phyloP scores from a whole-genome alignment of 2,888 invertebrate species.

The Nesidiocoris tenuis region DNA sequence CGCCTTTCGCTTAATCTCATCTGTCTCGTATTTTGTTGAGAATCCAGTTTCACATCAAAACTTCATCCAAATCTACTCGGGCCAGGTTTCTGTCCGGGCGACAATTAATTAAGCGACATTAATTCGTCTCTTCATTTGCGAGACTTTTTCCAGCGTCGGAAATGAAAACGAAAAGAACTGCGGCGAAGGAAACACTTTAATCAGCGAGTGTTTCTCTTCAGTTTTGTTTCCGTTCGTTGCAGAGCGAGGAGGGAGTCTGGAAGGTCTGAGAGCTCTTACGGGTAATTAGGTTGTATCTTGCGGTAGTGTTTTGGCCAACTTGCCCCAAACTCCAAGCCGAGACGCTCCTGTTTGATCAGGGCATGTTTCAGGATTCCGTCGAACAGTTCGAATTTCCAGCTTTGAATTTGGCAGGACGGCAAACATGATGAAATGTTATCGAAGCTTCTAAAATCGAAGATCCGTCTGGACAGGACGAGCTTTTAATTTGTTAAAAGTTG shows the following conservation, averaged over 20 bases:
- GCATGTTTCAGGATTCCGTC: too few species aligned
- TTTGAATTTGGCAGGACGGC: too few species aligned
- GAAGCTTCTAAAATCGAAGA: too few species aligned
- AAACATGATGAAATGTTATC: too few species aligned
- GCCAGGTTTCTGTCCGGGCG: not conserved
- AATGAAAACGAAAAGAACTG: not conserved
- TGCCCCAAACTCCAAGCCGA: too few species aligned
- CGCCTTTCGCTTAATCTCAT: not conserved
- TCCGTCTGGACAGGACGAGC: too few species aligned
- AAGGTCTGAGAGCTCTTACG: not conserved
- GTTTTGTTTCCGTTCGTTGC: too few species aligned
- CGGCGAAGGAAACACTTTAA: not conserved
- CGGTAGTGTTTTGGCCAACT: not conserved
- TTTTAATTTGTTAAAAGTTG: too few species aligned
- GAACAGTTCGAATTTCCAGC: too few species aligned
- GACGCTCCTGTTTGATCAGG: not conserved
- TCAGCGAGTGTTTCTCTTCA: not conserved
- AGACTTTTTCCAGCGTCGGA: not conserved
- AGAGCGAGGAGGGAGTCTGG: too few species aligned
- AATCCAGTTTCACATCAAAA: not conserved
- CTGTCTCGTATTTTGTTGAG: not conserved
- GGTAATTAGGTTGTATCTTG: not conserved
- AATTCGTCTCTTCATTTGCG: not conserved
- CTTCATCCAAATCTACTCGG: not conserved
- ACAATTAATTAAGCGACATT: not conserved